A percentile compares a stretch with the other conserved stretches of the same genome.
Evolutionary conservation across 2,113 vertebrate genomes (phyloP).

Genomic region (Peromyscus californicus): DNA sequence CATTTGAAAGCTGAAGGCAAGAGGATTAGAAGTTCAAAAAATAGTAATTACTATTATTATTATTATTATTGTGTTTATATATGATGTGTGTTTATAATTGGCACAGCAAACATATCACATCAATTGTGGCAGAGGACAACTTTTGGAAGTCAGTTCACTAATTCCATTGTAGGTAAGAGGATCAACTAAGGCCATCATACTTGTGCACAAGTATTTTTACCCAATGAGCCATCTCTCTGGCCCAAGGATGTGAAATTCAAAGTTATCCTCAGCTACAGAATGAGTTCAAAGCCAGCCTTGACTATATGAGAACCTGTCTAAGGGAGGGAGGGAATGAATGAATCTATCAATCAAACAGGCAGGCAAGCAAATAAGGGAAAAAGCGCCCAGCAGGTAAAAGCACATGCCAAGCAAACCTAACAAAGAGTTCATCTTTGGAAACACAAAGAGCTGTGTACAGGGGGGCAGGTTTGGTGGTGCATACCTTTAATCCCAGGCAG

Average conservation of each 20-base stretch:
- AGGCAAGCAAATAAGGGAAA: background rate
- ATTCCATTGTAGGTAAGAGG: background rate
- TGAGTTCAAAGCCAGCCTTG: background rate
- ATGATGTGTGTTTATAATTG: background rate
- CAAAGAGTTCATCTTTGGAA: background rate
- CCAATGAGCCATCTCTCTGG: background rate
- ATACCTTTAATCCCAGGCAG: background rate
- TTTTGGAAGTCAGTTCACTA: background rate
- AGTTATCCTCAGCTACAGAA: background rate
- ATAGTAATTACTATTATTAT: background rate
- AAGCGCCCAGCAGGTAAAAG: background rate
- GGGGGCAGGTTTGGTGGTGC: background rate
- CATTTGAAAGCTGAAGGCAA: background rate
- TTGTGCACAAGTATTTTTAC: background rate
- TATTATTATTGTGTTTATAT: background rate
- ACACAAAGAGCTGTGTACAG: background rate
- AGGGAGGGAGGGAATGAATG: background rate
- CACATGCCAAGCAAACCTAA: background rate
- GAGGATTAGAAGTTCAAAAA: background rate
- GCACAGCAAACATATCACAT: background rate
- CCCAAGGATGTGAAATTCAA: background rate
- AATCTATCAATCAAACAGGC: background rate
- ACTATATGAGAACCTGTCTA: background rate
- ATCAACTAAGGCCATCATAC: background rate
- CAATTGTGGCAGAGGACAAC: background rate